Conservation (phyloP, 2,113 vertebrate genomes). For the Bubalus kerabau region DNA sequence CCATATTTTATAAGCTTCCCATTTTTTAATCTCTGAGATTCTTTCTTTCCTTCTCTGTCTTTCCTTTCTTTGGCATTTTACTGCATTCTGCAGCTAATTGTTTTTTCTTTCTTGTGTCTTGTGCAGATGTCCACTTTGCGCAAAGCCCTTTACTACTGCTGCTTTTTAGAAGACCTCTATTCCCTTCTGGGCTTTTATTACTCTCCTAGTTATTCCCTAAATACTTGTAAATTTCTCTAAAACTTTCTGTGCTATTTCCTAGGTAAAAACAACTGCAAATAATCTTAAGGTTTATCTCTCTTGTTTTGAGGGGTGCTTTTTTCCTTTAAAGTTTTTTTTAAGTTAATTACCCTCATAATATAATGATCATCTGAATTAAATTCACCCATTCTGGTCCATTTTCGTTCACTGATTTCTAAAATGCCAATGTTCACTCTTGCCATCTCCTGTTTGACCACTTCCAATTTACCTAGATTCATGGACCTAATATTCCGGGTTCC, state of each 20-base stretch:
- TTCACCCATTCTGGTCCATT: neutral
- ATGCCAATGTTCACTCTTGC: neutral
- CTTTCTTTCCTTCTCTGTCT: neutral
- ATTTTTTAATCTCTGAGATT: neutral
- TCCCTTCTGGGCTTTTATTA: neutral
- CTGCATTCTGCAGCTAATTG: neutral
- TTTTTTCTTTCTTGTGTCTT: neutral
- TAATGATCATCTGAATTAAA: neutral
- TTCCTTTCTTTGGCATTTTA: neutral
- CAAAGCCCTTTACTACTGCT: neutral
- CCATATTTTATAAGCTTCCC: neutral
- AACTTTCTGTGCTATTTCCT: neutral
- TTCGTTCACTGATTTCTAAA: neutral
- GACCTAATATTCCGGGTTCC: neutral
- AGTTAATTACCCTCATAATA: neutral
- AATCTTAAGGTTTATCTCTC: neutral
- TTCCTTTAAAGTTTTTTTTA: neutral
- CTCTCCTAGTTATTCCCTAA: neutral
- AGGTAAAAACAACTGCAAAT: neutral
- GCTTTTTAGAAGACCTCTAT: neutral
- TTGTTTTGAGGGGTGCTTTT: neutral
- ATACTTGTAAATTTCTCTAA: neutral
- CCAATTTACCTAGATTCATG: neutral
- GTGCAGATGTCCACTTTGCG: neutral
- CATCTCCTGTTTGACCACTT: neutral